Conservation (phyloP, 37 sponge, comb jelly and placozoan genomes). For the Spongia lamella region DNA sequence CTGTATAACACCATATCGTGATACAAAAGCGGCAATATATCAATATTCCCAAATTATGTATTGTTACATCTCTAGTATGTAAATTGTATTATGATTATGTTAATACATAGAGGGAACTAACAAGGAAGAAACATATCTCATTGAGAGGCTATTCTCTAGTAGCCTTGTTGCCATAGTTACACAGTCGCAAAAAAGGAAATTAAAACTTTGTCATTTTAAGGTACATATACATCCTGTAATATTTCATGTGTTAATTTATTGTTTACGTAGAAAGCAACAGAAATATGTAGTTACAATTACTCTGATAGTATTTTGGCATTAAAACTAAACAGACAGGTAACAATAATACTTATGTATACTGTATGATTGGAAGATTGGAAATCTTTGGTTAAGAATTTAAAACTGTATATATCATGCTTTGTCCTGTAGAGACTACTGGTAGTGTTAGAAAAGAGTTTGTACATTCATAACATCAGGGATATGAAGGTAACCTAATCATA, state of each 20-base stretch:
- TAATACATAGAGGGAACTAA: no score
- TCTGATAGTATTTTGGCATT: slow-evolving; percentile 92
- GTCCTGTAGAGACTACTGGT: slow-evolving; percentile 80
- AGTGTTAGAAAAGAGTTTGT: slow-evolving; percentile 82
- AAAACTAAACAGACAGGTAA: slow-evolving; percentile 91
- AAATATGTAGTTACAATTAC: slow-evolving; percentile 98
- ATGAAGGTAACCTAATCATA: slow-evolving; percentile 83
- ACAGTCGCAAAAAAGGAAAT: slow-evolving; percentile 78
- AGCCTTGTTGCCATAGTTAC: slow-evolving; percentile 94
- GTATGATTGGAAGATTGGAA: not conserved
- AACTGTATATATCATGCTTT: not conserved
- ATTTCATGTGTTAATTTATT: not conserved
- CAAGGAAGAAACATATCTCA: slow-evolving; percentile 79
- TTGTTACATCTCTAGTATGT: no score
- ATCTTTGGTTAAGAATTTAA: not conserved
- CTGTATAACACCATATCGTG: no score
- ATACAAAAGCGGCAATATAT: no score
- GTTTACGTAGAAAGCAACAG: slow-evolving; percentile 81
- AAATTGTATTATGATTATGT: no score
- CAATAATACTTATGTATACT: not conserved
- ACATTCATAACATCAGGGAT: slow-evolving; percentile 98
- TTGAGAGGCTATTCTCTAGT: slow-evolving; percentile 94
- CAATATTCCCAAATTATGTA: no score
- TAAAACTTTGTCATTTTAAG: slow-evolving; percentile 97
- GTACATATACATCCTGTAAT: slow-evolving; percentile 14